These are phyloP conservation scores for Syngnathus scovelli DNA, from an alignment of 2,113 vertebrate species.

Conservation along the genomic window DNA sequence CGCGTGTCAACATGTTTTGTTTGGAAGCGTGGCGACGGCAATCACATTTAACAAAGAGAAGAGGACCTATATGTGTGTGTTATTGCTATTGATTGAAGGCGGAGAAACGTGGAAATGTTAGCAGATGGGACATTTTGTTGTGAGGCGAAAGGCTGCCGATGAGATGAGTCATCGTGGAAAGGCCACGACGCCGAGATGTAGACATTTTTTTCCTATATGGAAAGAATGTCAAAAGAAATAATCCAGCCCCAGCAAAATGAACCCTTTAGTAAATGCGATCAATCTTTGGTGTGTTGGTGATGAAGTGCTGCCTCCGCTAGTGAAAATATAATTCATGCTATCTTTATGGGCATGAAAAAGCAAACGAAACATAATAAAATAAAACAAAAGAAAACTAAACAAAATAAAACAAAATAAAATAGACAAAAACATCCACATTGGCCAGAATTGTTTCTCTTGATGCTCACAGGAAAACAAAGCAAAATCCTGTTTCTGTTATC, in stretches of 20 bases:
- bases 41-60: constrained; percentile 67
- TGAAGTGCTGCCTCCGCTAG: no score
- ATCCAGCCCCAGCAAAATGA: no score
- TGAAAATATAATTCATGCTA: no score
- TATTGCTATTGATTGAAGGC: constrained; percentile 99
- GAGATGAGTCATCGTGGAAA: constrained; percentile 67
- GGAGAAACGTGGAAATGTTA: constrained; percentile 92
- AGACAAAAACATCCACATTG: background rate
- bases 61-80: constrained; percentile 41
- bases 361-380: no score
- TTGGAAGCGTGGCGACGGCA: constrained; percentile 45
- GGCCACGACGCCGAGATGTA: constrained; percentile 47
- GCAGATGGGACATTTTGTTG: constrained; percentile 93
- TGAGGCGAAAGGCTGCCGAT: constrained; percentile 81
- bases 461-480: background rate
- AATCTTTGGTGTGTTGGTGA: no score
- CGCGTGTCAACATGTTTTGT: constrained; percentile 31
- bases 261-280: no score
- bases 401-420: no score
- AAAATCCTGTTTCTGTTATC: constrained; percentile 16
- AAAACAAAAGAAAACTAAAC: no score
- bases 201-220: no score
- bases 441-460: background rate
- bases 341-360: no score
- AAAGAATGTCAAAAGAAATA: no score